Evolutionary conservation across 23 tunicate genomes (phyloP), one percentile per base, ranked within the genome.

Genomic region (Phallusia fumigata): DNA sequence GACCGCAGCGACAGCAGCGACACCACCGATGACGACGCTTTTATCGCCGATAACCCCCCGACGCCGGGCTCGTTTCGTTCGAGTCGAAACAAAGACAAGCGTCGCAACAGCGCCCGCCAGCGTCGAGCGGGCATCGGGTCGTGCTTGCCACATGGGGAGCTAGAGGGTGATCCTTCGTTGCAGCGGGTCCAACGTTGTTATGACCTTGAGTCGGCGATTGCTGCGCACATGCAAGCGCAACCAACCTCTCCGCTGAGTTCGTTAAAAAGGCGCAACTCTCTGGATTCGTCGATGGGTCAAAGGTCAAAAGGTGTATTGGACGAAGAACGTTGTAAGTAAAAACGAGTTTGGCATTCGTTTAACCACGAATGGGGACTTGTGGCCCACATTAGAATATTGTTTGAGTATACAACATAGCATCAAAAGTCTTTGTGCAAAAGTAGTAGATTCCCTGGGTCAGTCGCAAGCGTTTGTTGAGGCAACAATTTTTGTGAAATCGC

Each of bases 101-200:
- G 26, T 22, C 69, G 69, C 69, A 58, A 24, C 69, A 58, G 69
- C 69, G 69, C 69, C 69, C 26, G 69, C 3, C 69, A 58, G 69
- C 69, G 69, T 11, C 11, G 16, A 58, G 28, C 13, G 15, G 69
- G 69, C 13, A 1, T 58, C 11, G 69, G 69, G 26, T 58, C 69
- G 26, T 58, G 69, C 69, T 58, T 58, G 69, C 28, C 69, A 58
- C 69, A 58, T 22, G 69, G 16, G 11, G 26, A 22, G 69, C 26
- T 21, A 58, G 69, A 40, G 47, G 10, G 47, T 40, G 10, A 3
- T 40, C 10, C 47, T 3, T 10, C 47, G 5, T 3, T 58, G 69
- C 69, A 5, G 11, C 69, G 69, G 69, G 28, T 24, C 13, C 69
- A 24, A 24, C 69, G 47, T 40, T 40, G 5, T 3, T 40, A 40